These are phyloP conservation scores for Drosophila neocordata DNA, from an alignment of 1,140 invertebrate genomes.

Conservation along the genomic window DNA sequence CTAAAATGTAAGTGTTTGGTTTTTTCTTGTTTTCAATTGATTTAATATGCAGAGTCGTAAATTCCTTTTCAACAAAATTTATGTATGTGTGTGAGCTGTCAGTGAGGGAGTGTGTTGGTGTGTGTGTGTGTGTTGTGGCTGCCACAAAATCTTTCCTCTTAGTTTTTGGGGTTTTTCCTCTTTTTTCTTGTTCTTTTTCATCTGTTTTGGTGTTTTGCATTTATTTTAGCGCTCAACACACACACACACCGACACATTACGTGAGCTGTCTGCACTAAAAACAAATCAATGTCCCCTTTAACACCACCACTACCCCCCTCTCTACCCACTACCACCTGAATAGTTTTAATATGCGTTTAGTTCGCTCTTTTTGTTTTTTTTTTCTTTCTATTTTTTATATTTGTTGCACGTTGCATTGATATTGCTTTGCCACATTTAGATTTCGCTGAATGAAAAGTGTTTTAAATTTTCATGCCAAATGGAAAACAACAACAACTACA, in stretches of 20 bases:
- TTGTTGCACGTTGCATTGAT: constrained; percentile 48
- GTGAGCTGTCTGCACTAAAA: constrained; percentile 33
- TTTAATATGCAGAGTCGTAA: constrained; percentile 76
- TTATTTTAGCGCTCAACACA: constrained; percentile 15
- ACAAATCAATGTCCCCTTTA: constrained; percentile 58
- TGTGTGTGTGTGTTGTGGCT: constrained; percentile 29
- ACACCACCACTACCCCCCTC: not conserved
- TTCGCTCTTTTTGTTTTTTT: not conserved
- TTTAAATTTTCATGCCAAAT: constrained; percentile 40
- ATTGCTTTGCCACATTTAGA: constrained; percentile 45
- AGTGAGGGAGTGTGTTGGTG: not conserved
- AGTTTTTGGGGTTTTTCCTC: constrained; percentile 31
- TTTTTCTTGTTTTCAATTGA: constrained; percentile 46
- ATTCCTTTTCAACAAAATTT: constrained; percentile 50
- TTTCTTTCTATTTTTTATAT: constrained; percentile 23
- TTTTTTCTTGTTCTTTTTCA: constrained; percentile 38
- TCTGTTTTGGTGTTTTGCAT: constrained; percentile 45
- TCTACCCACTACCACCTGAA: constrained; percentile 4
- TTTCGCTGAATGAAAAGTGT: constrained; percentile 26
- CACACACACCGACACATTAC: not conserved
- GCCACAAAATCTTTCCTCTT: constrained; percentile 44
- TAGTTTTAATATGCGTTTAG: constrained; percentile 76
- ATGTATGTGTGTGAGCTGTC: not conserved
- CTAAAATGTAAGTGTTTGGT: not conserved
- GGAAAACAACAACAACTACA: constrained; percentile 2